Evolutionary conservation across 2,113 vertebrate genomes (phyloP).

Genomic region (Prunella himalayana): DNA sequence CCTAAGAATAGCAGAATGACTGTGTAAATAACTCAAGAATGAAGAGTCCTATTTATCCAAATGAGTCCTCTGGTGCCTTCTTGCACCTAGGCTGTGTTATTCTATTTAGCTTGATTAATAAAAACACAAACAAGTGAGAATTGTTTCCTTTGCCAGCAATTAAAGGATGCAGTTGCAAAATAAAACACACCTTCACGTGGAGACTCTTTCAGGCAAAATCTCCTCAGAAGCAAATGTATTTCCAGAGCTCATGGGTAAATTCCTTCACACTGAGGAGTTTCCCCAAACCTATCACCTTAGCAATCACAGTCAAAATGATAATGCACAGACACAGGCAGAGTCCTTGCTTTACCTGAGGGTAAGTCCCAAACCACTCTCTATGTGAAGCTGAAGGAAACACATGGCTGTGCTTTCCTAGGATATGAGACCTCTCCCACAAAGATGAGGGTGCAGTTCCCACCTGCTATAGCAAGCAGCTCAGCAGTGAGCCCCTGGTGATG

Average conservation of each 20-base stretch:
- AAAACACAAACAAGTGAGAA: neutral
- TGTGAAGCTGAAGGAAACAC: neutral
- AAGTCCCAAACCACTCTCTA: neutral
- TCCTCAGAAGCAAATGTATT: neutral
- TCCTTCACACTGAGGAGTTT: neutral
- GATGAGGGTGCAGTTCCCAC: neutral
- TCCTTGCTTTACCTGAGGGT: neutral
- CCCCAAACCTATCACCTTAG: neutral
- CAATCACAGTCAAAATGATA: neutral
- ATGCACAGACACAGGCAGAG: neutral
- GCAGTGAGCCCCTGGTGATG: accelerated
- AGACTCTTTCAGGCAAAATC: neutral
- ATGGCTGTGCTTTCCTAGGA: neutral
- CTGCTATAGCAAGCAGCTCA: accelerated
- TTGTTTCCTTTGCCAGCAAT: neutral
- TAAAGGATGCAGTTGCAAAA: neutral
- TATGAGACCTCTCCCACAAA: neutral
- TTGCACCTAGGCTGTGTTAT: neutral
- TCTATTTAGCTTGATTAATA: neutral
- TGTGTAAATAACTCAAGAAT: neutral
- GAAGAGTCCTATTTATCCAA: neutral
- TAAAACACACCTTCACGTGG: neutral
- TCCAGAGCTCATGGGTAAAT: neutral
- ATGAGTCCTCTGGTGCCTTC: neutral
- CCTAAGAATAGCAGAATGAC: neutral